phyloP scores from a whole-genome alignment of 2,113 vertebrate species.

The Actinemys pallida region DNA sequence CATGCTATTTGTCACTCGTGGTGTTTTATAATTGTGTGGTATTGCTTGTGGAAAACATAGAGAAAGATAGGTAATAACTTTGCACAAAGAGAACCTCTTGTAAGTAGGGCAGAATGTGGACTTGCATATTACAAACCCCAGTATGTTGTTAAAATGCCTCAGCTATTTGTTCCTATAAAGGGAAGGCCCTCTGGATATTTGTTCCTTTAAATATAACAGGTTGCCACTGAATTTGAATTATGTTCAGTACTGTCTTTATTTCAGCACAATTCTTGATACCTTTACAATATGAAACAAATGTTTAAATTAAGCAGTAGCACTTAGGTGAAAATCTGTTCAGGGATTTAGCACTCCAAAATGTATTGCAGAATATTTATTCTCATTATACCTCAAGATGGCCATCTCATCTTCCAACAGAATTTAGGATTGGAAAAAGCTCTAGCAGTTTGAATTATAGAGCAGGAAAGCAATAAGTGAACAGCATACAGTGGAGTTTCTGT shows the following conservation, averaged over 20 bases:
- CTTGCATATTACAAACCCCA: slow-evolving; percentile 1
- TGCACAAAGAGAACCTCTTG: neutral
- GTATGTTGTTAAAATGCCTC: slow-evolving; percentile 10
- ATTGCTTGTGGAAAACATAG: neutral
- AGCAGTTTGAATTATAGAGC: neutral
- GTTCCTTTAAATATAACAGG: neutral
- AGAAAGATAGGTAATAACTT: slow-evolving; percentile 22
- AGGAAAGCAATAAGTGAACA: neutral
- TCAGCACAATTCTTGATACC: neutral
- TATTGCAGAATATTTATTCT: neutral
- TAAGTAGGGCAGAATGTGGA: neutral
- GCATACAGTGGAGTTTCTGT: neutral
- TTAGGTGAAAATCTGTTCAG: slow-evolving; percentile 36
- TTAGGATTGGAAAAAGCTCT: neutral
- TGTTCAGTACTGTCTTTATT: slow-evolving; percentile 8
- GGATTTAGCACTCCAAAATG: slow-evolving; percentile 26
- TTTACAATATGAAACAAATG: slow-evolving; percentile 28
- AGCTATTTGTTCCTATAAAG: neutral
- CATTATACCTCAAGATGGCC: slow-evolving; percentile 18
- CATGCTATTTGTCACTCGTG: neutral
- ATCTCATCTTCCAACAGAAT: slow-evolving; percentile 15
- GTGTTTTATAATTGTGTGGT: neutral
- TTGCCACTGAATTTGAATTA: slow-evolving; percentile 38
- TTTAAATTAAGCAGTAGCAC: slow-evolving; percentile 12
- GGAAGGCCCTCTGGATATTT: neutral